Evolutionary conservation across 1,140 invertebrate species (phyloP).

Genomic region (Penaeus vannamei): DNA sequence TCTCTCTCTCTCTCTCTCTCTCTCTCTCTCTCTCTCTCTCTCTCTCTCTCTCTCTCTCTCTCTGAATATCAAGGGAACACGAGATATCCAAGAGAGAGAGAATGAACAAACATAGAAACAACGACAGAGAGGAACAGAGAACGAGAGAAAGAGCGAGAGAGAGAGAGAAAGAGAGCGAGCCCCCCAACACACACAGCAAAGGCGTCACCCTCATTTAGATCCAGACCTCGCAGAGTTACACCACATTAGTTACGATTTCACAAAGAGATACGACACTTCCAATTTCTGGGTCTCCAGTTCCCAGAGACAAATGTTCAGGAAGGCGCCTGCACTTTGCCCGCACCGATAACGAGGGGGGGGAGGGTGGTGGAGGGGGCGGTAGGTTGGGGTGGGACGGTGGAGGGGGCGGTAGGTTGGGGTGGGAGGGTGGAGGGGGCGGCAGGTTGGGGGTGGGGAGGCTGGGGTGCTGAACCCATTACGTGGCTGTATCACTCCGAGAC

Average conservation of each 20-base stretch:
- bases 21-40: background rate
- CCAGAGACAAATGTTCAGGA: slow-evolving; percentile 63
- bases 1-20: slow-evolving; percentile 23
- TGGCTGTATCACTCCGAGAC: slow-evolving; percentile 53
- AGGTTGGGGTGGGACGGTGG: too few species aligned
- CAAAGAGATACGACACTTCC: slow-evolving; percentile 66
- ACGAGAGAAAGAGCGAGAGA: too few species aligned
- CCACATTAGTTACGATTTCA: slow-evolving; percentile 65
- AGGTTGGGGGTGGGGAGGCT: too few species aligned
- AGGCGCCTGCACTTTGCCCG: slow-evolving; percentile 63
- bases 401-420: too few species aligned
- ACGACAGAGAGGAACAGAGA: too few species aligned
- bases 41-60: background rate
- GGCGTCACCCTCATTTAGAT: slow-evolving; percentile 63
- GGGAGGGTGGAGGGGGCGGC: too few species aligned
- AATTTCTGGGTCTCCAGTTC: slow-evolving; percentile 64
- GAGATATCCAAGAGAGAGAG: too few species aligned
- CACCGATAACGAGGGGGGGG: slow-evolving; percentile 52
- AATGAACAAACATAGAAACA: too few species aligned
- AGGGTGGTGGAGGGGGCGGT: too few species aligned
- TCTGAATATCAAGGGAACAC: too few species aligned
- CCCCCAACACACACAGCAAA: background rate
- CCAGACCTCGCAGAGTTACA: slow-evolving; percentile 57
- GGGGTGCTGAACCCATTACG: slow-evolving; percentile 55
- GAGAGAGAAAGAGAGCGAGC: too few species aligned